These are phyloP conservation scores for Melanotaenia duboulayi DNA, from an alignment of 2,113 vertebrate species.

Conservation along the genomic window DNA sequence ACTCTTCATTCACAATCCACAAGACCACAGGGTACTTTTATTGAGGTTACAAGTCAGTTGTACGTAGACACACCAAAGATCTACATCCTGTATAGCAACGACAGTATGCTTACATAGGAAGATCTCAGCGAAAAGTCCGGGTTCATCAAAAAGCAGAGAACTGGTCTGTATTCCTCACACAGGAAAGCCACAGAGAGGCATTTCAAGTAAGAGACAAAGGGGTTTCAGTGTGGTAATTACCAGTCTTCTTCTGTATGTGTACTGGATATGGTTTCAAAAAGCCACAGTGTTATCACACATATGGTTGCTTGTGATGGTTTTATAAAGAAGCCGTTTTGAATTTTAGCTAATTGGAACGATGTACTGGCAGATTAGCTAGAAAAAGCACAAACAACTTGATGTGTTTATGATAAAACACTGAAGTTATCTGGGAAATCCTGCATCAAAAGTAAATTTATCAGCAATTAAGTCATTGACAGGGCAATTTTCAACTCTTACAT, in stretches of 20 bases:
- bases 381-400: not conserved
- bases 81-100: constrained; percentile 58
- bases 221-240: constrained; percentile 8
- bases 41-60: constrained; percentile 49
- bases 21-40: constrained; percentile 69
- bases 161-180: constrained; percentile 39
- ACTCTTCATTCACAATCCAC: constrained; percentile 33
- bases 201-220: constrained; percentile 59
- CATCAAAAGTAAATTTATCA: not conserved
- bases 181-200: constrained; percentile 66
- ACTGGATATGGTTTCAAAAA: constrained; percentile 6
- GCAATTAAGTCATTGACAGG: not conserved
- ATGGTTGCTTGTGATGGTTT: not conserved
- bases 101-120: constrained; percentile 54
- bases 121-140: constrained; percentile 68
- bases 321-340: not conserved
- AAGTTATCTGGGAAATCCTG: not conserved
- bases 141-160: constrained; percentile 32
- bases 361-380: not conserved
- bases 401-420: not conserved
- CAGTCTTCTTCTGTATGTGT: not conserved
- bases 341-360: not conserved
- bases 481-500: not conserved
- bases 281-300: not conserved
- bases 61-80: constrained; percentile 22